Conservation (phyloP, 2,888 invertebrate genomes). For the Machimus rusticus region DNA sequence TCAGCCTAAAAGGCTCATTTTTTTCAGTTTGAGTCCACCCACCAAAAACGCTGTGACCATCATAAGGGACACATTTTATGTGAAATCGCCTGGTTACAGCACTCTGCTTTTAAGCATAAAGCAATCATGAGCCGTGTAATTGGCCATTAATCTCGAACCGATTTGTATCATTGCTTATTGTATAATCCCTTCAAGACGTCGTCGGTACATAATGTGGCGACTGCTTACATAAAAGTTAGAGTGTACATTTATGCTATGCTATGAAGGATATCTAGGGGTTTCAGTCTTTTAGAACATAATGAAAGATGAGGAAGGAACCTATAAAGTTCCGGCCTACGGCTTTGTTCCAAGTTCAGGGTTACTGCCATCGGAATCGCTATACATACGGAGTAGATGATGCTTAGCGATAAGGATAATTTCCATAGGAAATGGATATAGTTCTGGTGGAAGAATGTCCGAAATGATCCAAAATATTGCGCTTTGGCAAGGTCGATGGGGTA, state of each 20-base stretch:
- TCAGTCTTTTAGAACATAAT: constrained; percentile 8
- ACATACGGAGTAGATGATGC: constrained; percentile 6
- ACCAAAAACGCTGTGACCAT: background rate
- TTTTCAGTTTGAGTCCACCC: background rate
- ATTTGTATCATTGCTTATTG: constrained; percentile 25
- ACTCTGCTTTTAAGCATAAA: background rate
- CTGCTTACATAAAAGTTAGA: background rate
- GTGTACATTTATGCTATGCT: background rate
- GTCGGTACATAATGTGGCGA: background rate
- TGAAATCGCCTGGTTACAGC: background rate
- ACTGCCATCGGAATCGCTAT: background rate
- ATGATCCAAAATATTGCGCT: background rate
- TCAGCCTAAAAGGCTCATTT: background rate
- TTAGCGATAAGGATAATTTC: background rate
- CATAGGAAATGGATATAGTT: constrained; percentile 19
- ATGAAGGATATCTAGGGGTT: background rate
- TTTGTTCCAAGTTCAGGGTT: constrained; percentile 32
- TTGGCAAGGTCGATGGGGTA: background rate
- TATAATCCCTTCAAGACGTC: background rate
- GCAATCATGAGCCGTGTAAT: constrained; percentile 12
- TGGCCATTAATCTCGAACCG: constrained; percentile 24
- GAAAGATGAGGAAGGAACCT: constrained; percentile 3
- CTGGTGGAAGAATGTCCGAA: background rate
- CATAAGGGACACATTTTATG: constrained; percentile 7
- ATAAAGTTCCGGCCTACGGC: constrained; percentile 11